A percentile compares a stretch with the other conserved stretches of the same genome.
phyloP scores from a whole-genome alignment of 2,797 vertebrate genomes.

The Valencia hispanica region DNA sequence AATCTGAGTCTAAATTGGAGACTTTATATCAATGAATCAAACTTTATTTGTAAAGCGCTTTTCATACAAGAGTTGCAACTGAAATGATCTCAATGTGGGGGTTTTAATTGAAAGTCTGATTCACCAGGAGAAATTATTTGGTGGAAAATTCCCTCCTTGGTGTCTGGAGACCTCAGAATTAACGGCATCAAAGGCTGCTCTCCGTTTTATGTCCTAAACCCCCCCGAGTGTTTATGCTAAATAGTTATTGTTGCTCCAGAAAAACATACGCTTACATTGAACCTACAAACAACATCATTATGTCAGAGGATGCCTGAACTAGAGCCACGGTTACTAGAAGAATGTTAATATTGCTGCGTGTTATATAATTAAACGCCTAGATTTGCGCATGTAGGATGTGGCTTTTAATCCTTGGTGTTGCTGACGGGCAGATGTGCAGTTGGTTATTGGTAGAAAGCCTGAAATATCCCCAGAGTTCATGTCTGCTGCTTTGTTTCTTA shows the following conservation, averaged over 20 bases:
- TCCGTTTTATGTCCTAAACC: slow-evolving; percentile 10
- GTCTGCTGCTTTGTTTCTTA: slow-evolving; percentile 43
- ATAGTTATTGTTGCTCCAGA: not conserved
- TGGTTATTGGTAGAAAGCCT: slow-evolving; percentile 52
- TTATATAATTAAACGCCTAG: not conserved
- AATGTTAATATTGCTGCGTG: not conserved
- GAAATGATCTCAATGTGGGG: not conserved
- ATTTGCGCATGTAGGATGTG: slow-evolving; percentile 2
- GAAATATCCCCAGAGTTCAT: slow-evolving; percentile 43
- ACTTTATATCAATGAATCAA: no score
- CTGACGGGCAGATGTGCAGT: slow-evolving; percentile 27
- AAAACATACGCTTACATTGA: slow-evolving; percentile 2
- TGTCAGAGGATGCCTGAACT: slow-evolving; percentile 1
- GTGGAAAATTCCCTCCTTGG: not conserved
- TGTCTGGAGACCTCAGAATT: not conserved
- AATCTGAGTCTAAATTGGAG: not conserved
- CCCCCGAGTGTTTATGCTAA: not conserved
- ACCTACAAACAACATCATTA: slow-evolving; percentile 7
- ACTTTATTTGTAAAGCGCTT: no score
- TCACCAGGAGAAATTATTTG: slow-evolving; percentile 2
- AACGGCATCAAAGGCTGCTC: slow-evolving; percentile 9
- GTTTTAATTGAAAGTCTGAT: not conserved
- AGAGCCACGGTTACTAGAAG: slow-evolving; percentile 8
- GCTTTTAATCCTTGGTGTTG: slow-evolving; percentile 9
- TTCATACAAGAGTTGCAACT: no score